phyloP scores from a whole-genome alignment of 23 tunicate species.

The Oikopleura dioica region DNA sequence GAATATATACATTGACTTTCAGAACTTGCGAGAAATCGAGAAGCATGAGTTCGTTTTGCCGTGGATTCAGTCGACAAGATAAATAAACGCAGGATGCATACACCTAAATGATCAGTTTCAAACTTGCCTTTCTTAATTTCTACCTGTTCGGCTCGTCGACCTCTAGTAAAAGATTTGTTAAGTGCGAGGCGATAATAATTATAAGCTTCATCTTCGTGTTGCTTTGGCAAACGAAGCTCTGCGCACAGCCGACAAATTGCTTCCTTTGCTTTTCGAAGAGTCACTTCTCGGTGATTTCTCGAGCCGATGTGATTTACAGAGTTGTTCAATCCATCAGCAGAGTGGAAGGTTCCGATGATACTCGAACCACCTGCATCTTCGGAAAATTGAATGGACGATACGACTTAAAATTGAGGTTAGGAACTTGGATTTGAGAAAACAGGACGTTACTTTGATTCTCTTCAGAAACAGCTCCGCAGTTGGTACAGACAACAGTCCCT shows the following conservation, averaged over 20 bases:
- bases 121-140: too few relatives aligned
- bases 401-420: slow-evolving; percentile 19
- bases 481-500: not conserved
- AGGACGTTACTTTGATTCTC: not conserved
- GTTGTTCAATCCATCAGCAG: slow-evolving; percentile 35
- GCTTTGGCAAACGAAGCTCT: not conserved
- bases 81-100: slow-evolving; percentile 12
- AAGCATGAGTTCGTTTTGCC: not conserved
- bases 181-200: slow-evolving; percentile 11
- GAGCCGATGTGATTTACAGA: not conserved
- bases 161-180: not conserved
- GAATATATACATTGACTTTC: slow-evolving; percentile 55
- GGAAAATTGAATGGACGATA: slow-evolving; percentile 53
- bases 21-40: slow-evolving; percentile 1
- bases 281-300: slow-evolving; percentile 8
- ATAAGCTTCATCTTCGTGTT: not conserved
- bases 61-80: not conserved
- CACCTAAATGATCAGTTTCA: too few relatives aligned
- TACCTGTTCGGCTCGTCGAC: slow-evolving; percentile 9
- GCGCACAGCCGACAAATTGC: not conserved
- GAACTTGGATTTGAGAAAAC: not conserved
- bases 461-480: not conserved
- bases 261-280: not conserved
- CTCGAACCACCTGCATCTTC: slow-evolving; percentile 67
- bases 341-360: slow-evolving; percentile 70